Percentiles rank a stretch among this genome's conserved stretches.
phyloP scores from a whole-genome alignment of 2,797 vertebrate species.

The Periparus ater region DNA sequence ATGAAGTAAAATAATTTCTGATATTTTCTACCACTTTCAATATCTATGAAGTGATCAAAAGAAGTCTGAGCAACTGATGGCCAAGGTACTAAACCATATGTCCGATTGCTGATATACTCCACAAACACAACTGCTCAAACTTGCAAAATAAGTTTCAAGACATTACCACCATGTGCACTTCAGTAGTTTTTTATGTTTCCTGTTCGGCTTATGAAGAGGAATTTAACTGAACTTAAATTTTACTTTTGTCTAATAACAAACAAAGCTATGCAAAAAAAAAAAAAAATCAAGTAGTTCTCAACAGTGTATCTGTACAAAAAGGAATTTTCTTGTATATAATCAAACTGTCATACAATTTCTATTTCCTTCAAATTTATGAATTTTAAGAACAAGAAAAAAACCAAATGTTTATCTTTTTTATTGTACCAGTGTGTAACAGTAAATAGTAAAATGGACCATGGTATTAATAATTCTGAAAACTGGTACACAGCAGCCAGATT shows the following conservation, averaged over 20 bases:
- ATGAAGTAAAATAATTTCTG: not conserved
- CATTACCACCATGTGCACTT: not conserved
- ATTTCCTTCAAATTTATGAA: not conserved
- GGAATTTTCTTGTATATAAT: not conserved
- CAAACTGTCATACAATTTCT: not conserved
- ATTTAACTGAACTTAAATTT: not conserved
- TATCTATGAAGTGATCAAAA: not conserved
- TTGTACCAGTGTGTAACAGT: not conserved
- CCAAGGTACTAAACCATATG: not conserved
- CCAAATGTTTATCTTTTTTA: not conserved
- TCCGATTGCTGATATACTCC: not conserved
- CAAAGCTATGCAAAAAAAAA: not conserved
- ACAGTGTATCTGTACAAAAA: not conserved
- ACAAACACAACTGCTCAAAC: not conserved
- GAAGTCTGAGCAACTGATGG: not conserved
- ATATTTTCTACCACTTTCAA: not conserved
- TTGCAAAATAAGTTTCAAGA: not conserved
- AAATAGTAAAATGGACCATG: not conserved
- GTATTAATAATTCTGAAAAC: not conserved
- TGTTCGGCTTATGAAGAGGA: not conserved
- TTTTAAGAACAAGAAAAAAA: not conserved
- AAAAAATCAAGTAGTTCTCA: not conserved
- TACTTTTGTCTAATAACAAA: not conserved
- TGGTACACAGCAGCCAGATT: not conserved
- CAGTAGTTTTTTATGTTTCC: not conserved